Base-by-base conservation (phyloP, 2,113 vertebrate genomes). In the Rhynchopsitta pachyrhyncha region DNA sequence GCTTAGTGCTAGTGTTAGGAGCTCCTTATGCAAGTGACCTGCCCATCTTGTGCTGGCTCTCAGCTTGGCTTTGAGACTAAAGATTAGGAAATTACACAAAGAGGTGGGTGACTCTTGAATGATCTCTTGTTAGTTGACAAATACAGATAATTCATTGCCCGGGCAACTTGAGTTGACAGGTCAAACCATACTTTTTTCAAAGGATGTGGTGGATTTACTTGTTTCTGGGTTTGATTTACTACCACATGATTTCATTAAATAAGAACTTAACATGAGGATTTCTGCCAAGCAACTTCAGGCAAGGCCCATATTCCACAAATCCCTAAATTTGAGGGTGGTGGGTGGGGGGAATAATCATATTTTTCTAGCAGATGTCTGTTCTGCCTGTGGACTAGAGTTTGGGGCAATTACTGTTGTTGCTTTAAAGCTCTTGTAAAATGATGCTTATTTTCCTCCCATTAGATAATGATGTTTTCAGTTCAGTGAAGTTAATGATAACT, bases 191-290 rank as follows among this genome's bases (percentile, higher is more conserved):
- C 70, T 95, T 76, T 92, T 97, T 95, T 97, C 92, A 83, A 97
- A 98, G 97, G 97, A 96, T 95, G 94, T 97, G 95, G 95, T 97
- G 82, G 96, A 91, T 96, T 97, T 97, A 87, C 95, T 96, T 92
- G 81, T 94, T 98, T 95, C 96, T 97, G 95, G 79, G 80, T 92
- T 97, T 97, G 95, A 98, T 97, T 98, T 98, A 97, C 92, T 97
- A 96, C 95, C 95, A 88, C 95, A 96, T 97, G 97, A 98, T 97
- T 97, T 98, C 96, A 98, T 97, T 96, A 97, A 93, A 94, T 91
- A 97, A 82, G 92, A 95, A 89, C 93, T 81, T 90, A 59, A 93
- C 63, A 63, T 84, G 76, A 79, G 92, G 85, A 88, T 93, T 97
- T 97, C 92, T 97, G 92, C 95, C 93, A 97, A 95, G 74, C 81